Evolutionary conservation across 1,140 invertebrate species (phyloP), one percentile per base, ranked within the genome.

Genomic region (Achatina immaculata): DNA sequence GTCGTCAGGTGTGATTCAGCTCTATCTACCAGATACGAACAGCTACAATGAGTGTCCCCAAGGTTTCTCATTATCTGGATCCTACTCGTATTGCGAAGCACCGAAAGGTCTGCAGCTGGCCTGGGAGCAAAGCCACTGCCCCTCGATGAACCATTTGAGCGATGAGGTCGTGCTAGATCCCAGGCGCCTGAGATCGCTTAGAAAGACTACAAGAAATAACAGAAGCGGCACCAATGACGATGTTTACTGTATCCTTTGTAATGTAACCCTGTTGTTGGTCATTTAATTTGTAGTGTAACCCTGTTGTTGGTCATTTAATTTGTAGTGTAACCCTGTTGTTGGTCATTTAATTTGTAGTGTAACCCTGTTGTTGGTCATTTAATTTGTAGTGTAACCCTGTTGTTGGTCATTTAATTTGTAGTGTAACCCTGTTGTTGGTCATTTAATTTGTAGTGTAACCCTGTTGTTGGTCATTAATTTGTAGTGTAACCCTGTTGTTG

Each of bases 231-330:
- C 24, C 21, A 40, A 21, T 43, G 68, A 40, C 7, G 45, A 40
- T 36, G 21, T 58, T 9, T 81, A 74, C 9, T 55, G 36, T 58
- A 74, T 74, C 71, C 42, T 79, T 69, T 21, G 28, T 58, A 9
- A 77, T n/a, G n/a, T n/a, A n/a, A n/a, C n/a, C n/a, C n/a, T n/a
- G n/a, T n/a, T n/a, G n/a, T n/a, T n/a, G n/a, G n/a, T n/a, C n/a
- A n/a, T n/a, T n/a, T n/a, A n/a, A n/a, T n/a, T n/a, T n/a, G n/a
- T n/a, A n/a, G n/a, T n/a, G n/a, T n/a, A n/a, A n/a, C n/a, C n/a
- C n/a, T n/a, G n/a, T n/a, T n/a, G n/a, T n/a, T n/a, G n/a, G n/a
- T n/a, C n/a, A n/a, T n/a, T n/a, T n/a, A n/a, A n/a, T n/a, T n/a
- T n/a, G n/a, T n/a, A n/a, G n/a, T n/a, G n/a, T n/a, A n/a, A n/a